Percentiles rank a stretch among this genome's conserved stretches.
Evolutionary conservation across 2,888 invertebrate genomes (phyloP).

Genomic region (Stictocephala bisonia): DNA sequence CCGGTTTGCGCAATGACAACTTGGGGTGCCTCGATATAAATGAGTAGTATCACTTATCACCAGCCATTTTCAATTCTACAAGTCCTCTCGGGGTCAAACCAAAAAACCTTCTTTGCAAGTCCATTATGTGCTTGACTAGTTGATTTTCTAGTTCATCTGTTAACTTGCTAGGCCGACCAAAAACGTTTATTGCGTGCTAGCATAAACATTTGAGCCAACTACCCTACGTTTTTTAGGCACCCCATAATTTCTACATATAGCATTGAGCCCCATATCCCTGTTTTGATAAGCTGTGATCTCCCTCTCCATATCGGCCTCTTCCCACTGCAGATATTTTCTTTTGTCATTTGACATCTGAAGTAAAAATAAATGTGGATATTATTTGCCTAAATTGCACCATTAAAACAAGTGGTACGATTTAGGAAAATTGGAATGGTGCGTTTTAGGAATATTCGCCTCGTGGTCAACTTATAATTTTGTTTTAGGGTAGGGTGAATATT

Average conservation of each 20-base stretch:
- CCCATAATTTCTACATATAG: neutral
- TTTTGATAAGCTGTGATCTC: neutral
- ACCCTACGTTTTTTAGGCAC: neutral
- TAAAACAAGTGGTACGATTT: neutral
- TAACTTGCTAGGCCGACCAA: neutral
- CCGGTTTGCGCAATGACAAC: no score
- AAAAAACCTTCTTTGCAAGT: neutral
- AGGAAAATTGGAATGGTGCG: neutral
- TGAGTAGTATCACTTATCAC: neutral
- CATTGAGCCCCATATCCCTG: neutral
- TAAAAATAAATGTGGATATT: neutral
- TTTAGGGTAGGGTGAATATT: constrained; percentile 1
- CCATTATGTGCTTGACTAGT: neutral
- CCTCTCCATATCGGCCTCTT: neutral
- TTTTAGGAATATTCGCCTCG: neutral
- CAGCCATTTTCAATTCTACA: neutral
- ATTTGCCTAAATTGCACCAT: neutral
- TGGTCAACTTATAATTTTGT: neutral
- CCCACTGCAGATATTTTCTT: neutral
- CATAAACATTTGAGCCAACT: neutral
- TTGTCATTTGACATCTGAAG: neutral
- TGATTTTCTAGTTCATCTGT: constrained; percentile 5
- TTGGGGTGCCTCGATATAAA: neutral
- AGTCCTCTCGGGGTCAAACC: neutral
- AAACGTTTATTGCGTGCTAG: neutral